phyloP scores from a whole-genome alignment of 2,888 invertebrate species.

The Metalampra italica region DNA sequence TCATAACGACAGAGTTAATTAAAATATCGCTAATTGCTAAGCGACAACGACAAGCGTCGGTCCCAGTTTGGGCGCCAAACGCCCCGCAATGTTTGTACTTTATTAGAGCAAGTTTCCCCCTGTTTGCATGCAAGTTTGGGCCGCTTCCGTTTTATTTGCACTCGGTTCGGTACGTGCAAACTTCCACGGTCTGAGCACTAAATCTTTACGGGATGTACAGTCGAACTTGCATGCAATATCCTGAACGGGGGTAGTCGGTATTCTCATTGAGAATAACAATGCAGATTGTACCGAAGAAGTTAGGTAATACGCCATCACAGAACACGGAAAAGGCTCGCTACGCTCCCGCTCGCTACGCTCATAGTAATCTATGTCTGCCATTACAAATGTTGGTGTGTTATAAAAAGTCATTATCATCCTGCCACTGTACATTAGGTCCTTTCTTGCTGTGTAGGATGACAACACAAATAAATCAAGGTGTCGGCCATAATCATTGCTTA shows the following conservation, averaged over 20 bases:
- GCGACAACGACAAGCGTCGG: slow-evolving; percentile 3
- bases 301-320: too few species aligned
- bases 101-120: slow-evolving; percentile 62
- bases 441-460: too few species aligned
- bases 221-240: slow-evolving; percentile 19
- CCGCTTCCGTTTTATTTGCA: slow-evolving; percentile 45
- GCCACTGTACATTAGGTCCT: too few species aligned
- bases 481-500: too few species aligned
- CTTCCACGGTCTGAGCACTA: slow-evolving; percentile 28
- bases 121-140: slow-evolving; percentile 58
- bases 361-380: too few species aligned
- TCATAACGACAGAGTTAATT: slow-evolving; percentile 11
- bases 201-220: slow-evolving; percentile 24
- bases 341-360: too few species aligned
- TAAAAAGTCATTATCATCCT: too few species aligned
- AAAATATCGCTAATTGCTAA: slow-evolving; percentile 10
- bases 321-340: too few species aligned
- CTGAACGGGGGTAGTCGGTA: slow-evolving; percentile 3
- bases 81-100: slow-evolving; percentile 64
- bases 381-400: too few species aligned
- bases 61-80: slow-evolving; percentile 32
- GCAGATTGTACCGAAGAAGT: too few species aligned
- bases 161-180: slow-evolving; percentile 34
- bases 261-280: slow-evolving; percentile 38
- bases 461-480: too few species aligned